Evolutionary conservation across 2,888 invertebrate species (phyloP).

Genomic region (Embidobia sp.): DNA sequence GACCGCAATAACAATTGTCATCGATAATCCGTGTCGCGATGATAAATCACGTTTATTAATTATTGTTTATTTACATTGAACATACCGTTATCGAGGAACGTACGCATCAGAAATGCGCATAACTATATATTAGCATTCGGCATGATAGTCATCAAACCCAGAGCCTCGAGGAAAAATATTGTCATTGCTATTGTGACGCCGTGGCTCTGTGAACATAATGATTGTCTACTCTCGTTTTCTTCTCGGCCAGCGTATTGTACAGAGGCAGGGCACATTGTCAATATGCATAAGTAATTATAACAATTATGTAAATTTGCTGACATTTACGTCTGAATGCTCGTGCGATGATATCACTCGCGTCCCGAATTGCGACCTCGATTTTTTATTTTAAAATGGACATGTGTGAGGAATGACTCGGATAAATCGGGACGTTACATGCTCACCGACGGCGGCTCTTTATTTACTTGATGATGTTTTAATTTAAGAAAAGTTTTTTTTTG

Average conservation of each 20-base stretch:
- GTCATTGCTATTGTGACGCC: constrained; percentile 28
- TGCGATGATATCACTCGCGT: constrained; percentile 25
- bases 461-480: constrained; percentile 11
- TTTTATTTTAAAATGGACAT: constrained; percentile 12
- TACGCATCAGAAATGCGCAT: constrained; percentile 30
- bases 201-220: constrained; percentile 18
- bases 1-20: constrained; percentile 19
- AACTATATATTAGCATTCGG: constrained; percentile 20
- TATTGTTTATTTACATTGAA: constrained; percentile 28
- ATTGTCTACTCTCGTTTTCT: constrained; percentile 23
- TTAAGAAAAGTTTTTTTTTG: constrained; percentile 8
- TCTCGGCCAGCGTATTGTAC: neutral
- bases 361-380: constrained; percentile 36
- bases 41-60: constrained; percentile 35
- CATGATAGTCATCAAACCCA: constrained; percentile 8
- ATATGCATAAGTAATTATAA: constrained; percentile 50
- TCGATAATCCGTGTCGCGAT: constrained; percentile 3
- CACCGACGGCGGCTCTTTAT: constrained; percentile 6
- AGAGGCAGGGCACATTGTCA: constrained; percentile 12
- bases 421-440: neutral
- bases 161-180: constrained; percentile 21
- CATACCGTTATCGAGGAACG: constrained; percentile 7
- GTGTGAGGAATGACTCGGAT: constrained; percentile 17
- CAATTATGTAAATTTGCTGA: constrained; percentile 57
- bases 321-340: constrained; percentile 40